Evolutionary conservation across 1,140 invertebrate genomes (phyloP).

Genomic region (Scylla paramamosain): DNA sequence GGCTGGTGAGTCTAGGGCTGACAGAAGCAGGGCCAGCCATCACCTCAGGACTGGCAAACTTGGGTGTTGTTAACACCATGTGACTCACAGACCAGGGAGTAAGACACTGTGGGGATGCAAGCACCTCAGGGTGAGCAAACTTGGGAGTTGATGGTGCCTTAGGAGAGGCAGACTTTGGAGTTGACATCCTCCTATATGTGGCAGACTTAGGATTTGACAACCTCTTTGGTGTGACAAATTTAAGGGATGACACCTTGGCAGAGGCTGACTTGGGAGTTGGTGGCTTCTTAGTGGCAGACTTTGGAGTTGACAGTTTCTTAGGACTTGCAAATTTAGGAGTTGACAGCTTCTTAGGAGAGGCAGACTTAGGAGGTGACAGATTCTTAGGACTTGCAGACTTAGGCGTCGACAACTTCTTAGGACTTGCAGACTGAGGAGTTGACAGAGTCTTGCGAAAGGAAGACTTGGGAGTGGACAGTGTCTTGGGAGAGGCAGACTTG

Average conservation of each 20-base stretch:
- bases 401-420: not conserved
- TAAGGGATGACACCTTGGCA: not conserved
- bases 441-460: not conserved
- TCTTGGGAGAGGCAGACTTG: constrained; percentile 36
- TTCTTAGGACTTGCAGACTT: constrained; percentile 35
- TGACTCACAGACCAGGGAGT: not conserved
- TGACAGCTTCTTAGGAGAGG: not conserved
- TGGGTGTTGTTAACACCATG: not conserved
- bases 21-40: not conserved
- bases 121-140: not conserved
- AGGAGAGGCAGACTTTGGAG: not conserved
- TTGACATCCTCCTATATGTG: not conserved
- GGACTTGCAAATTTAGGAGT: not conserved
- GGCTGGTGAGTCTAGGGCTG: not conserved
- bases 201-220: constrained; percentile 46
- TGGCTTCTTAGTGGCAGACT: constrained; percentile 7
- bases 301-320: not conserved
- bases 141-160: not conserved
- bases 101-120: not conserved
- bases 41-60: not conserved
- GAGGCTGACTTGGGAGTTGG: not conserved
- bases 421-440: not conserved
- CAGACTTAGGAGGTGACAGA: not conserved
- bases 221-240: not conserved
- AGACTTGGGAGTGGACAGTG: constrained; percentile 25